Percentiles rank a stretch among this genome's conserved stretches.
Conservation (phyloP, 2,888 invertebrate species). For the Tachystola acroxantha region DNA sequence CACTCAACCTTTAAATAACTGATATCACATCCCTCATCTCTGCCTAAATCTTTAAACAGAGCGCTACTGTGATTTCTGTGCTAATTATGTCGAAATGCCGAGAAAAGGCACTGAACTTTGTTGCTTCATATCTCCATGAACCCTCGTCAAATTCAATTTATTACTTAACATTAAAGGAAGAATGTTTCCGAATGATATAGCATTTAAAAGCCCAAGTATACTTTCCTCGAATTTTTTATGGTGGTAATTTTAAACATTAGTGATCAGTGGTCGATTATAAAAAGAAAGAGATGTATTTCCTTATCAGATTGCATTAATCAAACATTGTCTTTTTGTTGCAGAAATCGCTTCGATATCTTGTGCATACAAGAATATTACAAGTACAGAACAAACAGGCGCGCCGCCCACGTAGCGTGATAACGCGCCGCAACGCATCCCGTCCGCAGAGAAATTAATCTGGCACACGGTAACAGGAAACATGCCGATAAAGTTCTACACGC, state of each 20-base stretch:
- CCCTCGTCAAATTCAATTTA: too few relatives aligned
- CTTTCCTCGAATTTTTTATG: too few relatives aligned
- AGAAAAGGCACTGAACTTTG: too few relatives aligned
- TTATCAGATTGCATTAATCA: slow-evolving; percentile 35
- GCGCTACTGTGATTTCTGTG: too few relatives aligned
- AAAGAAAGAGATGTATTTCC: slow-evolving; percentile 2
- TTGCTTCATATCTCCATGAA: too few relatives aligned
- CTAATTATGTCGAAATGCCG: too few relatives aligned
- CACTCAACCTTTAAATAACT: too few relatives aligned
- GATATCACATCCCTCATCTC: too few relatives aligned
- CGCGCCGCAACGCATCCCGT: slow-evolving; percentile 47
- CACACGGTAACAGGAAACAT: slow-evolving; percentile 63
- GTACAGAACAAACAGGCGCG: slow-evolving; percentile 55
- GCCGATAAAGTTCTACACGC: slow-evolving; percentile 43
- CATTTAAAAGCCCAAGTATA: neutral
- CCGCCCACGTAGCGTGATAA: slow-evolving; percentile 66
- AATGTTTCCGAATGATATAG: neutral
- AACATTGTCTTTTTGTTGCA: slow-evolving; percentile 59
- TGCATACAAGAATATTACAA: slow-evolving; percentile 67
- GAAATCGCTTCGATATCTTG: slow-evolving; percentile 70
- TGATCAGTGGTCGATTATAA: neutral
- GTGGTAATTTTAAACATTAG: too few relatives aligned
- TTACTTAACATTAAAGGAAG: neutral
- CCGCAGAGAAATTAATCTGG: slow-evolving; percentile 68
- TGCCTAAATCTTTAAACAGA: too few relatives aligned